These are phyloP conservation scores for Drosophila imparisetae DNA, from an alignment of 2,888 invertebrate genomes.

Conservation along the genomic window DNA sequence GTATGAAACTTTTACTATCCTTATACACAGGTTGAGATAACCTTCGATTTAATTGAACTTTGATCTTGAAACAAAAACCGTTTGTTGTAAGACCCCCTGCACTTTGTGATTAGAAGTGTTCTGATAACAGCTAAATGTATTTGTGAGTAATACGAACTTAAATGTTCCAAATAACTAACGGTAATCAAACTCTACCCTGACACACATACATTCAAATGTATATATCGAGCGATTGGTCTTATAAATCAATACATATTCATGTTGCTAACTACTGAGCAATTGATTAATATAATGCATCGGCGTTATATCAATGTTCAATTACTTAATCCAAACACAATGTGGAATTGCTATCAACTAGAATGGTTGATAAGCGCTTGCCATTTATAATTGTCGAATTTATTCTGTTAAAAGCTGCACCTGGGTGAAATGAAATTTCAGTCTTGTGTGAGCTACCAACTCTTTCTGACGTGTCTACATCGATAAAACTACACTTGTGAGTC, in stretches of 20 bases:
- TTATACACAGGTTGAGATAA: neutral
- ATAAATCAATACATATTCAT: neutral
- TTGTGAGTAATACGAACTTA: neutral
- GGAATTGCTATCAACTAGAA: constrained; percentile 5
- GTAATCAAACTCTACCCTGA: constrained; percentile 20
- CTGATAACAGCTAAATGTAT: constrained; percentile 13
- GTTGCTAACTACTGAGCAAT: constrained; percentile 17
- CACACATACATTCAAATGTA: neutral
- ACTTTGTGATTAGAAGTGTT: constrained; percentile 12
- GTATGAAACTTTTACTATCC: neutral
- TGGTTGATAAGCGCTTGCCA: constrained; percentile 35
- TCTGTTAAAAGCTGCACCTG: constrained; percentile 10
- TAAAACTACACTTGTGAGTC: constrained; percentile 1
- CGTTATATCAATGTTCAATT: constrained; percentile 57
- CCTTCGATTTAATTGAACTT: neutral
- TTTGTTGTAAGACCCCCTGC: constrained; percentile 9
- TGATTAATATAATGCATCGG: constrained; percentile 31
- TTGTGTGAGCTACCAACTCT: constrained; percentile 1
- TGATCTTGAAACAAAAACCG: neutral
- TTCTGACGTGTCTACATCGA: constrained; percentile 10
- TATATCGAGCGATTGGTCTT: neutral
- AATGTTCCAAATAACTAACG: constrained; percentile 1
- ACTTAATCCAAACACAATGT: constrained; percentile 37
- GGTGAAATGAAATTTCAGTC: constrained; percentile 19
- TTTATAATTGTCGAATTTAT: constrained; percentile 7